Evolutionary conservation across 2,797 vertebrate species (phyloP).

Genomic region (Melanotaenia trifasciata): DNA sequence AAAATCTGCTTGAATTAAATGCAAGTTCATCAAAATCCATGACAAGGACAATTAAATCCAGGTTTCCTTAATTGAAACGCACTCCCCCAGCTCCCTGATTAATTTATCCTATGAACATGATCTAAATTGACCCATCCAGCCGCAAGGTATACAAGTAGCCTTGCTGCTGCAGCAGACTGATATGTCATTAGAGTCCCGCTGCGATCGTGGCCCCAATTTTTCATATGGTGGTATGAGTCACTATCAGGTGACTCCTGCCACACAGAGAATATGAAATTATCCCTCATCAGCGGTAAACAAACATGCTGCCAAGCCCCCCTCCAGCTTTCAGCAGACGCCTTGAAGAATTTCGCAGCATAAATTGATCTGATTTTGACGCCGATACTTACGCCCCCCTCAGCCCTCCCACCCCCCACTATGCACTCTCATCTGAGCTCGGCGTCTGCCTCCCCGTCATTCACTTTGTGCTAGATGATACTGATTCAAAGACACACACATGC

Average conservation of each 20-base stretch:
- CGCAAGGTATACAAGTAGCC: slow-evolving; percentile 80
- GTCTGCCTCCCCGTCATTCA: slow-evolving; percentile 20
- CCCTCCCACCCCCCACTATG: background rate
- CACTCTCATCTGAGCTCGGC: slow-evolving; percentile 3
- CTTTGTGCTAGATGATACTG: slow-evolving; percentile 19
- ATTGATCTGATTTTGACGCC: slow-evolving; percentile 51
- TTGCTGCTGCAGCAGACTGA: slow-evolving; percentile 83
- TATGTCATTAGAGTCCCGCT: slow-evolving; percentile 87
- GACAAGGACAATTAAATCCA: slow-evolving; percentile 74
- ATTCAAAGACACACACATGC: background rate
- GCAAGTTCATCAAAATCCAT: slow-evolving; percentile 62
- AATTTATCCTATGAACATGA: slow-evolving; percentile 74
- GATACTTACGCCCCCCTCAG: slow-evolving; percentile 10
- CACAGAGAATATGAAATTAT: slow-evolving; percentile 84
- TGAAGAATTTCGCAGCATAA: slow-evolving; percentile 63
- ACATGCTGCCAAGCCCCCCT: slow-evolving; percentile 68
- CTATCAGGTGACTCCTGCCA: slow-evolving; percentile 81
- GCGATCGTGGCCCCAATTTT: slow-evolving; percentile 88
- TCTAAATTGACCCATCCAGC: slow-evolving; percentile 82
- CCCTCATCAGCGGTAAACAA: slow-evolving; percentile 84
- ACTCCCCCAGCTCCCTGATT: slow-evolving; percentile 77
- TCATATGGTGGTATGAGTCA: slow-evolving; percentile 79
- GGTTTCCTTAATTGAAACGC: slow-evolving; percentile 79
- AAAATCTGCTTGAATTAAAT: slow-evolving; percentile 34
- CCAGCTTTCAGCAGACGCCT: slow-evolving; percentile 80